Conservation (phyloP, 2,888 invertebrate species). For the Hydropsyche betteni region DNA sequence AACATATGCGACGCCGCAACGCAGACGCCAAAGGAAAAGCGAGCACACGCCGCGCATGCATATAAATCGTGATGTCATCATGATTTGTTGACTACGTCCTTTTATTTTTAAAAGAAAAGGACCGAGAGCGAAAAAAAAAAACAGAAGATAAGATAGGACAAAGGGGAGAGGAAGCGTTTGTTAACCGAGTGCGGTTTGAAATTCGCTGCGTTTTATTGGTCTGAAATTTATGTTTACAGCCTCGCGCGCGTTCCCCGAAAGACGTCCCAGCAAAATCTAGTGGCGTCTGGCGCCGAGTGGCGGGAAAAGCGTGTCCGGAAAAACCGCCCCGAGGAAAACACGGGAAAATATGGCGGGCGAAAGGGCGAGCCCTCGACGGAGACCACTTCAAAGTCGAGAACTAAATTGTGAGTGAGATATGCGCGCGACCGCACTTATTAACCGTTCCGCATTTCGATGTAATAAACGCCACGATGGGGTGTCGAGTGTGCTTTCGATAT, state of each 20-base stretch:
- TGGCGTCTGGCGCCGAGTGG: slow-evolving; percentile 27
- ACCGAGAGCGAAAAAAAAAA: too few relatives aligned
- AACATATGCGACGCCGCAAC: too few relatives aligned
- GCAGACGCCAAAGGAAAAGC: too few relatives aligned
- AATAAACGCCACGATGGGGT: too few relatives aligned
- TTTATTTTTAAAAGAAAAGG: too few relatives aligned
- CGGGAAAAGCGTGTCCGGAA: slow-evolving; percentile 17
- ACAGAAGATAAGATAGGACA: too few relatives aligned
- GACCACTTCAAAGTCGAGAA: slow-evolving; percentile 18
- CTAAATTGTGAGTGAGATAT: slow-evolving; percentile 25
- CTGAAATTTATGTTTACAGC: slow-evolving; percentile 37
- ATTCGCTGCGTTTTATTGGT: slow-evolving; percentile 38
- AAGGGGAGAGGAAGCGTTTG: too few relatives aligned
- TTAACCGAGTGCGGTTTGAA: slow-evolving; percentile 25
- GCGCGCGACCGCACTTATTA: neutral
- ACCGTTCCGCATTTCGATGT: too few relatives aligned
- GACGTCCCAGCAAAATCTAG: slow-evolving; percentile 1
- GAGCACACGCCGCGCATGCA: too few relatives aligned
- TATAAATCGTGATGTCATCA: too few relatives aligned
- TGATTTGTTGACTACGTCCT: too few relatives aligned
- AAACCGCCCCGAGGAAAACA: neutral
- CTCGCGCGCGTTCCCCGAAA: neutral
- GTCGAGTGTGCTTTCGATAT: too few relatives aligned
- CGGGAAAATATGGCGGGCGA: slow-evolving; percentile 2
- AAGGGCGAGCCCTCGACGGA: slow-evolving; percentile 16